phyloP scores from a whole-genome alignment of 2,888 invertebrate species.

The Nephrocerus scutellatus region DNA sequence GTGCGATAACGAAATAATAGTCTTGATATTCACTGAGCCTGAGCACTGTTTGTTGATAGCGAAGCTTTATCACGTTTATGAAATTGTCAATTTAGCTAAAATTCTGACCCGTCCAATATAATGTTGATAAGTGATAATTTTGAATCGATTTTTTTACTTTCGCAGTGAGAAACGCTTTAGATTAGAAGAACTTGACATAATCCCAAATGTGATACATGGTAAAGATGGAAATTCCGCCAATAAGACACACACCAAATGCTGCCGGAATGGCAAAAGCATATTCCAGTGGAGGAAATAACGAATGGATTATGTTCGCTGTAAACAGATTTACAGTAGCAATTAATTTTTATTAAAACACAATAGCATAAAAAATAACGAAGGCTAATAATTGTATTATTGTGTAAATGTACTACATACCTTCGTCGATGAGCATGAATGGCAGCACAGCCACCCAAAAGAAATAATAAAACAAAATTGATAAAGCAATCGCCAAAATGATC shows the following conservation, averaged over 20 bases:
- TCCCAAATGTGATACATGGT: conserved; percentile 54
- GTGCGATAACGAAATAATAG: too few species aligned
- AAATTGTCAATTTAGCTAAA: too few species aligned
- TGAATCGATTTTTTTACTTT: too few species aligned
- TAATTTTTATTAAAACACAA: neutral
- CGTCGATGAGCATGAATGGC: conserved; percentile 59
- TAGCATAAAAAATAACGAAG: conserved; percentile 1
- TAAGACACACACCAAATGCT: conserved; percentile 55
- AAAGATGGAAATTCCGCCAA: conserved; percentile 60
- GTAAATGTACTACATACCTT: conserved; percentile 52
- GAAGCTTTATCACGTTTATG: conserved; percentile 10
- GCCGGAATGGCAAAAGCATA: conserved; percentile 57
- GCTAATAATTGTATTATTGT: too few species aligned
- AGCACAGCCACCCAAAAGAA: conserved; percentile 61
- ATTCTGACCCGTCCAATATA: too few species aligned
- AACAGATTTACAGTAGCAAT: too few species aligned
- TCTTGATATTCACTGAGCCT: conserved; percentile 4
- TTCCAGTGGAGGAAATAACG: conserved; percentile 52
- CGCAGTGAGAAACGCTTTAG: neutral
- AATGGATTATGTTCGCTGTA: conserved; percentile 51
- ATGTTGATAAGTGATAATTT: too few species aligned
- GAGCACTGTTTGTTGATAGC: neutral
- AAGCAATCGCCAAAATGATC: conserved; percentile 51
- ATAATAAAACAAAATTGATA: conserved; percentile 53
- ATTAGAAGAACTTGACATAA: conserved; percentile 23